Evolutionary conservation across 92 coral and sea anemone genomes (phyloP).

Genomic region (Bergia puertoricense): DNA sequence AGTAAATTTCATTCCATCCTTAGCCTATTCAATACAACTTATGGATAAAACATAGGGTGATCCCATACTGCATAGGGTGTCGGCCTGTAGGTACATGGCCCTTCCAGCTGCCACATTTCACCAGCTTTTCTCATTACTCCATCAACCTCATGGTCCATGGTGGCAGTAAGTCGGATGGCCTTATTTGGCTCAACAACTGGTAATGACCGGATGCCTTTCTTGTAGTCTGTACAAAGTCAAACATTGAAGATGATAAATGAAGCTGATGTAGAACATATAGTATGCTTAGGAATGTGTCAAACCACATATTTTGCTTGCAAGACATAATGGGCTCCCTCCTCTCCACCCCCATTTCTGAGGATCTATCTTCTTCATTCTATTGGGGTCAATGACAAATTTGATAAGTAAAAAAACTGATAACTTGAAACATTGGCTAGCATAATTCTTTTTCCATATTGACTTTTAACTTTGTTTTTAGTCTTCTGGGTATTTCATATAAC

Average conservation of each 20-base stretch:
- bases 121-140: constrained; percentile 84
- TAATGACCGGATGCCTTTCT: constrained; percentile 68
- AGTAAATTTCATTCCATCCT: no score
- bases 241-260: background rate
- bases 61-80: constrained; percentile 82
- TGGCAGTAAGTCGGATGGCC: constrained; percentile 79
- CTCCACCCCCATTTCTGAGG: no score
- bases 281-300: no score
- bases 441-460: background rate
- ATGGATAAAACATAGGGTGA: background rate
- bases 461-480: no score
- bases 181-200: constrained; percentile 82
- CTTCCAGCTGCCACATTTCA: constrained; percentile 96
- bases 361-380: no score
- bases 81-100: constrained; percentile 87
- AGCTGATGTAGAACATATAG: no score
- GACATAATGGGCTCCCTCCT: no score
- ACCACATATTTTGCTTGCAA: no score
- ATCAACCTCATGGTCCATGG: constrained; percentile 77
- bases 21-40: background rate
- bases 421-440: no score
- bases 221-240: constrained; percentile 43
- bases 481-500: background rate
- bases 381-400: no score
- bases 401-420: no score